Evolutionary conservation across 2,888 invertebrate genomes (phyloP), one percentile per base, ranked within the genome.

Genomic region (Toxonevra muliebris): DNA sequence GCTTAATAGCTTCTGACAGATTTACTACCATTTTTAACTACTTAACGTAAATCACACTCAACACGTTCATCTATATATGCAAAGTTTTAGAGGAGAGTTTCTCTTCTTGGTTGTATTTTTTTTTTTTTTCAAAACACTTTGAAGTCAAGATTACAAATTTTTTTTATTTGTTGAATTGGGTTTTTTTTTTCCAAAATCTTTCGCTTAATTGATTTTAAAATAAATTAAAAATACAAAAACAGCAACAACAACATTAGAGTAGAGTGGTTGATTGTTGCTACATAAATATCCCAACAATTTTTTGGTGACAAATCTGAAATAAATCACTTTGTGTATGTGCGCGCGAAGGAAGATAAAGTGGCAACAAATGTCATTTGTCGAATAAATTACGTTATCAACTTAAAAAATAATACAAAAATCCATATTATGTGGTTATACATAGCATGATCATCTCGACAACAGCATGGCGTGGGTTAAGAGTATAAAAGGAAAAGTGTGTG

Each of bases 361-460:
- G 55, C 66, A 63, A 66, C 63, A 42, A 64, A 59, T 69, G 65
- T 69, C 62, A 67, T 65, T 57, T 67, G 66, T 57, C 54, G 61
- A 53, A 67, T 69, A 69, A 69, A 69, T 69, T 69, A 69, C 66
- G 62, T 66, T 69, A 69, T 69, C 69, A 67, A 60, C 50, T 50
- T 17, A 54, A 30, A 45, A 54, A 8, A 42, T 19, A n/a, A 12
- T 19, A 45, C n/a, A 60, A 60, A 20, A 4, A 11, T 30, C 50
- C 7, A 15, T 15, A 30, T 30, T 30, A 30, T 30, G 15, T 52
- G 52, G 15, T 61, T 53, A 52, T 15, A 52, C 43, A 17, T 17
- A 55, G 15, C 12, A 43, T 53, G 54, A 40, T 62, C n/a, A 42
- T 43, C 30, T 30, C 30, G 7, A 30, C 30, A 30, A 4, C 30